Percentiles rank a stretch among this genome's conserved stretches.
phyloP scores from a whole-genome alignment of 2,113 vertebrate species.

The human (Homo sapiens) region DNA sequence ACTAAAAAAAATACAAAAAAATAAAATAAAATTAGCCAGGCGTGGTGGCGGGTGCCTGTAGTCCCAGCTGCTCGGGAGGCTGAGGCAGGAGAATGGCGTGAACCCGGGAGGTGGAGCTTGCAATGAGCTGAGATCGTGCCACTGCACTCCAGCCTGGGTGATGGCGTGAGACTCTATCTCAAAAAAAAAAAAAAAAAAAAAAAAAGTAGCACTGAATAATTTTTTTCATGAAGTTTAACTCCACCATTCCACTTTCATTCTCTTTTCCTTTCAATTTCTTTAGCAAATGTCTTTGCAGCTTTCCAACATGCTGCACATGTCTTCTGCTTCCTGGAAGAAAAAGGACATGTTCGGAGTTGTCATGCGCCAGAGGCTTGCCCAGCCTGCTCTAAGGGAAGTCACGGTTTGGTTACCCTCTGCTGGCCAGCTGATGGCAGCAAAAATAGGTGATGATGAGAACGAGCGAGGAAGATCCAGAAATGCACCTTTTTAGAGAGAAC shows the following conservation, averaged over 20 bases:
- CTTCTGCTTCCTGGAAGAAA: background rate
- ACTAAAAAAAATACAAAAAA: too few relatives aligned
- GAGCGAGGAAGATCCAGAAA: background rate
- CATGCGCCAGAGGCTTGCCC: background rate
- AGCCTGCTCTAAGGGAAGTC: background rate
- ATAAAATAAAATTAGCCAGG: too few relatives aligned
- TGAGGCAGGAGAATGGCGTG: too few relatives aligned
- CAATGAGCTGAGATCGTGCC: too few relatives aligned
- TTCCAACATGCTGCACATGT: background rate
- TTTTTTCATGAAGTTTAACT: background rate
- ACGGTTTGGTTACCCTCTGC: conserved; percentile 9
- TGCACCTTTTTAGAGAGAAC: background rate
- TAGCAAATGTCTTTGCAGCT: background rate
- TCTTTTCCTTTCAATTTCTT: background rate
- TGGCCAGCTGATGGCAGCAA: conserved; percentile 20
- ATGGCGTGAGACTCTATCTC: too few relatives aligned
- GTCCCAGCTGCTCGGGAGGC: too few relatives aligned
- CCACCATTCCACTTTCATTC: background rate
- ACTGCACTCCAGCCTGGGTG: too few relatives aligned
- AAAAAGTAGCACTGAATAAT: background rate
- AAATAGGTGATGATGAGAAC: background rate
- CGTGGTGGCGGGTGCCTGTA: too few relatives aligned
- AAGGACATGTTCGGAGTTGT: background rate
- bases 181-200: too few relatives aligned
- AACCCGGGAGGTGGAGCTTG: too few relatives aligned